These are phyloP conservation scores for Apteryx mantelli DNA, from an alignment of 2,113 vertebrate genomes.

Conservation along the genomic window DNA sequence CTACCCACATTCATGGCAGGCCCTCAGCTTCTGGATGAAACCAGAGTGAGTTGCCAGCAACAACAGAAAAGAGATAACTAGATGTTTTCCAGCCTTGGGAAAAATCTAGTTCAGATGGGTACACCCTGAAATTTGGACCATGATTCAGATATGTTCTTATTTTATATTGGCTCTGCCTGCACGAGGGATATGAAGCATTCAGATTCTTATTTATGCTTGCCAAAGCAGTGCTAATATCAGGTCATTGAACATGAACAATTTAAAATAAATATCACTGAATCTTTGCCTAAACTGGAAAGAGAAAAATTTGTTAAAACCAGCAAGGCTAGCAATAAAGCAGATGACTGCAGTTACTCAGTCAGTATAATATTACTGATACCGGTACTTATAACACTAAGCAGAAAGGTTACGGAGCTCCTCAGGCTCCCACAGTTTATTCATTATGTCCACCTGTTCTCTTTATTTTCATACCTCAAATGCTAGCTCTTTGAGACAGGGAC, in stretches of 20 bases:
- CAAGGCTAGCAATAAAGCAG: background rate
- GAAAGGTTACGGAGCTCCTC: background rate
- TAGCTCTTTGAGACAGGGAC: background rate
- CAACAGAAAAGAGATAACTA: background rate
- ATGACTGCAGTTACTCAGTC: background rate
- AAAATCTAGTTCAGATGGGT: background rate
- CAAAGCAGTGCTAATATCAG: background rate
- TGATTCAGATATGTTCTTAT: background rate
- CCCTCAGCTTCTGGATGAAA: background rate
- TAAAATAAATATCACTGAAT: background rate
- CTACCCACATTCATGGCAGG: background rate
- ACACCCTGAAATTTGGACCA: background rate
- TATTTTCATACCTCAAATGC: background rate
- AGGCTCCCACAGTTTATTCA: background rate
- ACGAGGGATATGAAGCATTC: background rate
- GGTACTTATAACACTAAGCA: background rate
- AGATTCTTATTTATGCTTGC: background rate
- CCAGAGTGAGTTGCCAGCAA: background rate
- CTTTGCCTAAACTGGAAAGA: background rate
- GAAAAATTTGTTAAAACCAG: background rate
- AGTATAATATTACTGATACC: background rate
- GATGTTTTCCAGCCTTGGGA: background rate
- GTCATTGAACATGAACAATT: background rate
- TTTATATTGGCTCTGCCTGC: background rate
- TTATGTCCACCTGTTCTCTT: background rate